Percentiles rank a stretch among this genome's conserved stretches.
These are phyloP conservation scores for Ryuthela nishihirai DNA, from an alignment of 2,888 invertebrate genomes.

Conservation along the genomic window DNA sequence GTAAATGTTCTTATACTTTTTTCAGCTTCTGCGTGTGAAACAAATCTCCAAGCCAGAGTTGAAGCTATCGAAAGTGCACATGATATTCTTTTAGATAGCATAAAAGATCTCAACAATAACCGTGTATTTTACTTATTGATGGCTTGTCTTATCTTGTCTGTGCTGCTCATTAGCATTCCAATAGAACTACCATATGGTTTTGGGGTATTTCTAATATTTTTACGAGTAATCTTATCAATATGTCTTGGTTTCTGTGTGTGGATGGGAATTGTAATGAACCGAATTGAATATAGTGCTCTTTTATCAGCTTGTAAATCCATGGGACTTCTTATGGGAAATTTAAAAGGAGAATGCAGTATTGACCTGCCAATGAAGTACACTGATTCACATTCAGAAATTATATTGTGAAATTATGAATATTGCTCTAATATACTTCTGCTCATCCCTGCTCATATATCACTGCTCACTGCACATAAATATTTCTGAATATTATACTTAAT, in stretches of 20 bases:
- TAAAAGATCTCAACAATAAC: slow-evolving; percentile 22
- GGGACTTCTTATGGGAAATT: slow-evolving; percentile 50
- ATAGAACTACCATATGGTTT: slow-evolving; percentile 21
- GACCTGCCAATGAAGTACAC: no score
- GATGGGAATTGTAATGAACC: slow-evolving; percentile 79
- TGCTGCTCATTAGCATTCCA: slow-evolving; percentile 22
- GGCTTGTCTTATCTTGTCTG: slow-evolving; percentile 16
- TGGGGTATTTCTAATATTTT: slow-evolving; percentile 15
- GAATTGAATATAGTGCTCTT: slow-evolving; percentile 72
- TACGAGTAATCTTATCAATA: slow-evolving; percentile 48
- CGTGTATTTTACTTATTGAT: slow-evolving; percentile 26
- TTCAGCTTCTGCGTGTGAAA: slow-evolving; percentile 9
- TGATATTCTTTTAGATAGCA: slow-evolving; percentile 17
- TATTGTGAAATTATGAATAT: no score
- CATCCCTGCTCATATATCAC: no score
- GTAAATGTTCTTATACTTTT: no score
- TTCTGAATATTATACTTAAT: no score
- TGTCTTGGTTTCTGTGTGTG: slow-evolving; percentile 59
- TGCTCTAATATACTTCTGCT: no score
- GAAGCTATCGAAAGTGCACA: slow-evolving; percentile 29
- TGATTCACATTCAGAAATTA: no score
- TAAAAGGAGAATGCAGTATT: slow-evolving; percentile 32
- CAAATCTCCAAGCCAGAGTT: slow-evolving; percentile 17
- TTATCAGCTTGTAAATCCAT: slow-evolving; percentile 69
- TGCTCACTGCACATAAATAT: no score